Evolutionary conservation across 1,140 invertebrate species (phyloP).

Genomic region (Rhagoletis pomonella): DNA sequence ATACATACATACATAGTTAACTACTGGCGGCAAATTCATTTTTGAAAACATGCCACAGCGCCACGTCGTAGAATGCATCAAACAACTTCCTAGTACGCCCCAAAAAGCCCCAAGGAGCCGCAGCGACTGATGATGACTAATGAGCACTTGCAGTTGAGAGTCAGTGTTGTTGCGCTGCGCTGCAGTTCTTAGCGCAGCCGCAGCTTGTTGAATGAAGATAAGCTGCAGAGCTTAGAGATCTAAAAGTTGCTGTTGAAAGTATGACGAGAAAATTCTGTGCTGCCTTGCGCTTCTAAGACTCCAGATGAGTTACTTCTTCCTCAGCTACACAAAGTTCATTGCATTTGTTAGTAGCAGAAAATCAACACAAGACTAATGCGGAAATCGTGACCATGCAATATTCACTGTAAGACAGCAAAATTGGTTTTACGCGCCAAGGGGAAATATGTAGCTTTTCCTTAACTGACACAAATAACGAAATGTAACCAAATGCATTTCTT

Average conservation of each 20-base stretch:
- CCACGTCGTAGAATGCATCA: not conserved
- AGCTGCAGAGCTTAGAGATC: not conserved
- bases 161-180: not conserved
- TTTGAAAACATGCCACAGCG: not conserved
- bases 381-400: slow-evolving; percentile 46
- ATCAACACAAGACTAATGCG: not conserved
- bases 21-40: not conserved
- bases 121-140: not conserved
- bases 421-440: slow-evolving; percentile 26
- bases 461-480: not conserved
- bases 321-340: not conserved
- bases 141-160: not conserved
- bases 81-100: slow-evolving; percentile 42
- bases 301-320: not conserved
- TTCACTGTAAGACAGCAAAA: not conserved
- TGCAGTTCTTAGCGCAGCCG: not conserved
- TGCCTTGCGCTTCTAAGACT: not conserved
- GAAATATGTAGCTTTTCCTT: not conserved
- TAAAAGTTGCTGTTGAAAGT: no score
- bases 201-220: not conserved
- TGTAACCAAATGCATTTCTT: not conserved
- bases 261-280: not conserved
- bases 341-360: not conserved
- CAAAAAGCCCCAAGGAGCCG: not conserved
- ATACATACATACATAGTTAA: no score